Base-by-base conservation (phyloP, 2,113 vertebrate genomes). In the Illadopsis cleaveri region DNA sequence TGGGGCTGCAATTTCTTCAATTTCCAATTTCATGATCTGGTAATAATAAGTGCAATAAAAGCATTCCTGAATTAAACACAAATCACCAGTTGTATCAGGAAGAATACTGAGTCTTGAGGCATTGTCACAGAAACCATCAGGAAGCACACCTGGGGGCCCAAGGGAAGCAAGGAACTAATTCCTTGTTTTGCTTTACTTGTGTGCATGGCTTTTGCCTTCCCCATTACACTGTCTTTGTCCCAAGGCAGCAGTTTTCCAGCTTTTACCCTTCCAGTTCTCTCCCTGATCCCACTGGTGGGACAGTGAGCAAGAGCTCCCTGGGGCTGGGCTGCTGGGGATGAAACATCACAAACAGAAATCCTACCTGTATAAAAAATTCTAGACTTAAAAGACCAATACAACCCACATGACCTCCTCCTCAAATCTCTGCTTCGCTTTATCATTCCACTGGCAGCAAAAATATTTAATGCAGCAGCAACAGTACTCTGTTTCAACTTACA, bases 11-110 rank as follows among this genome's bases (percentile, higher is more conserved):
- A 99, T 99, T 97, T 99, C 99, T 97, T 99, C 99, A n/a, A 99
- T 99, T 97, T 99, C 99, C 96, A 99, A 90, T 95, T 99, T 99
- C 99, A 99, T 99, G 71, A 99, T 99, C 99, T 99, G 85, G 31
- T 90, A 97, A 96, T 53, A 69, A 60, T 58, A 82, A 93, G 1
- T n/a, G 35, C 21, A 62, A 72, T 30, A 25, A n/a, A 76, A 73
- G 16, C 3, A 3, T 81, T 93, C 53, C 12, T 56, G 25, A 73
- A 77, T 83, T 50, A 89, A 61, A 58, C 24, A 44, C 9, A 61
- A 45, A 57, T 77, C 30, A 40, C 23, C 62, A 38, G 3, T 22
- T 50, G 3, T 19, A 61, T 24, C 42, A 73, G 75, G 33, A 85
- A 77, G 30, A 86, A 73, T 7, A 73, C 4, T 35, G 35, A 51